Conservation (phyloP, 2,113 vertebrate genomes). For the Otocyon megalotis region DNA sequence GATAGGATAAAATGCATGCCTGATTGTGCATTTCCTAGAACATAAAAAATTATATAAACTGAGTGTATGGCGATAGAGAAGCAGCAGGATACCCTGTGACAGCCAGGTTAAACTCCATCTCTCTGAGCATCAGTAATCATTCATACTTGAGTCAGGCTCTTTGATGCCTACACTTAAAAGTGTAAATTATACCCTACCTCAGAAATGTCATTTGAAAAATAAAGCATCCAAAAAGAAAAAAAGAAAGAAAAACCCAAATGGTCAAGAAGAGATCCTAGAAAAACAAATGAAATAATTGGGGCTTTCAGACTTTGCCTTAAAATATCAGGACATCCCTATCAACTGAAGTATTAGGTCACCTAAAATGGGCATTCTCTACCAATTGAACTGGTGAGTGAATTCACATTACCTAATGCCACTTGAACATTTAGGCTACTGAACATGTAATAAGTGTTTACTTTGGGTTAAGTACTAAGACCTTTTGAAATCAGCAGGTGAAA, state of each 20-base stretch:
- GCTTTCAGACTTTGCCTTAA: background rate
- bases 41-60: background rate
- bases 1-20: background rate
- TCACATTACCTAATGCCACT: background rate
- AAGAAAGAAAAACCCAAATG: background rate
- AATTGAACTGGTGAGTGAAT: background rate
- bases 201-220: constrained; percentile 36
- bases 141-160: constrained; percentile 1
- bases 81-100: background rate
- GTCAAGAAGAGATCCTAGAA: background rate
- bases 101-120: background rate
- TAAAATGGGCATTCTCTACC: background rate
- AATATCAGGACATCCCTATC: background rate
- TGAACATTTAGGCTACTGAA: background rate
- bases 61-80: background rate
- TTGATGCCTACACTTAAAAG: background rate
- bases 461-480: background rate
- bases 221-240: background rate
- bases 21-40: background rate
- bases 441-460: background rate
- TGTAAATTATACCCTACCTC: background rate
- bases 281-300: constrained; percentile 38
- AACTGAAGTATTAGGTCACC: background rate
- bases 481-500: background rate
- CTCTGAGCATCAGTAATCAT: background rate